Conservation (phyloP, 2,113 vertebrate species). For the Paramisgurnus dabryanus region DNA sequence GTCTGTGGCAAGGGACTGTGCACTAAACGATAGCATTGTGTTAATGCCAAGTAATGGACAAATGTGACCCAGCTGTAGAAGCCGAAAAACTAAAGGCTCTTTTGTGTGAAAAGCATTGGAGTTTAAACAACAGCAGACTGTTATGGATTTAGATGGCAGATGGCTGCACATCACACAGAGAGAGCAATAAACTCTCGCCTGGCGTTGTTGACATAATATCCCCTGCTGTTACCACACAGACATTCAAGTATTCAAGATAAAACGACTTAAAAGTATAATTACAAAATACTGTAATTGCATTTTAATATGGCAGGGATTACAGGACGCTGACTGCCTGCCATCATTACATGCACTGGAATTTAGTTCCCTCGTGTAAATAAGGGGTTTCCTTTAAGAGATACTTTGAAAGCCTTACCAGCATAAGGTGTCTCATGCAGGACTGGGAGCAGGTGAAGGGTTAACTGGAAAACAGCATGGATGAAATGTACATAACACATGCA, state of each 20-base stretch:
- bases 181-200: constrained; percentile 60
- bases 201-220: constrained; percentile 50
- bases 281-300: not conserved
- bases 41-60: constrained; percentile 52
- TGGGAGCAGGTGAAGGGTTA: constrained; percentile 91
- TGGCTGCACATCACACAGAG: constrained; percentile 58
- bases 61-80: constrained; percentile 52
- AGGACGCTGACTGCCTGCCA: not conserved
- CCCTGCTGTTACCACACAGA: constrained; percentile 22
- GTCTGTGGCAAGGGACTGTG: constrained; percentile 47
- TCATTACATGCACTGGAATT: not conserved
- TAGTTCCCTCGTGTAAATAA: not conserved
- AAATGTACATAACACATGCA: constrained; percentile 75
- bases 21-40: constrained; percentile 61
- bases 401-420: constrained; percentile 84
- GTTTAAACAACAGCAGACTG: constrained; percentile 58
- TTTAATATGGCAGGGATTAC: not conserved
- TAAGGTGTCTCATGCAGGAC: constrained; percentile 90
- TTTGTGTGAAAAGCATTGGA: constrained; percentile 61
- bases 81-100: constrained; percentile 61
- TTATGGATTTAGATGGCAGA: constrained; percentile 62
- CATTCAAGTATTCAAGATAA: not conserved
- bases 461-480: constrained; percentile 95
- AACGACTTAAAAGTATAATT: constrained; percentile 1
- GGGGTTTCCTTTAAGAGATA: constrained; percentile 49